Evolutionary conservation across 2,797 vertebrate genomes (phyloP), one percentile per base, ranked within the genome.

Genomic region (Xerus rutilus): DNA sequence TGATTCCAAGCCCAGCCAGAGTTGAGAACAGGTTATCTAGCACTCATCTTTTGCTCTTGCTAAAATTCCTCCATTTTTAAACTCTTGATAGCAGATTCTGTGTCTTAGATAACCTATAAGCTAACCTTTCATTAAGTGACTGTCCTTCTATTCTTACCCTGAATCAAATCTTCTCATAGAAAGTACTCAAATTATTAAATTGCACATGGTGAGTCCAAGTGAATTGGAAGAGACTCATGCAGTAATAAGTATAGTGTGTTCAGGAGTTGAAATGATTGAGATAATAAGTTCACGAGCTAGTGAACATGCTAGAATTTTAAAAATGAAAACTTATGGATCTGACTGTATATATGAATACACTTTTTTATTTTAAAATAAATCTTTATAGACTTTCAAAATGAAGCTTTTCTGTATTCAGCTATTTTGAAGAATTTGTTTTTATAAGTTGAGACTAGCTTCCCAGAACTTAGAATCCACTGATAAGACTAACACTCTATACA

Each of bases 401-500:
- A 84, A 54, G 83, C 23, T 91, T 62, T 92, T 93, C 62, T 85
- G 13, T 82, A 64, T 85, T 86, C 64, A 95, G 72, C 77, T 69
- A 79, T 87, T 83, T 96, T 92, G 69, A 89, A 79, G 92, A 91
- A 79, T 97, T 82, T 84, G 23, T 96, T 20, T 87, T 93, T 96
- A 65, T 21, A 47, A n/a, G 43, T 94, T 82, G 52, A 69, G 54
- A 81, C 23, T 21, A 85, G 43, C 18, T 93, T 77, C 30, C 7
- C 43, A 67, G 47, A 83, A 85, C 45, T 78, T 74, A 62, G 11
- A 85, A 73, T 57, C 35, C 47, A 35, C 64, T 78, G 64, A 67
- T 78, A 64, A 89, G 69, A 74, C 15, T 64, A 52, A 81, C 23
- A 69, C 62, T 89, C 49, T 11, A 77, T 67, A 39, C 39, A 39